These are phyloP conservation scores for Trinectes maculatus DNA, from an alignment of 2,113 vertebrate species.

Conservation along the genomic window DNA sequence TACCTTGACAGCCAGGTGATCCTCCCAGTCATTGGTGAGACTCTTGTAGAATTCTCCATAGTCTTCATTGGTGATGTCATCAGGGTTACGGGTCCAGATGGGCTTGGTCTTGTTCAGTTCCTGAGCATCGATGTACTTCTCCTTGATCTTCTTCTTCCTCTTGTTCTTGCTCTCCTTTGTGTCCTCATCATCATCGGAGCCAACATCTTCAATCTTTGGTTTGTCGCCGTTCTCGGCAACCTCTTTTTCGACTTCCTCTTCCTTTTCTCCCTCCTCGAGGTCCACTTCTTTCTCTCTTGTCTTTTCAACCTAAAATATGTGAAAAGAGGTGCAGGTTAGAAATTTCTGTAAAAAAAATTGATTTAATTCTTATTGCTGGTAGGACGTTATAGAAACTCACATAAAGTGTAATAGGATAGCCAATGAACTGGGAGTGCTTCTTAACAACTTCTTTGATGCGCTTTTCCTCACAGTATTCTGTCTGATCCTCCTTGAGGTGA, in stretches of 20 bases:
- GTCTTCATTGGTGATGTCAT: constrained; percentile 96
- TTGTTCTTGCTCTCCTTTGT: constrained; percentile 82
- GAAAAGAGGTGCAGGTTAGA: neutral
- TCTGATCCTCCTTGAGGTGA: constrained; percentile 85
- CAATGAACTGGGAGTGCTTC: constrained; percentile 88
- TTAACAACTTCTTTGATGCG: constrained; percentile 86
- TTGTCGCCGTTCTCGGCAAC: constrained; percentile 76
- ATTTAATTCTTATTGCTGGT: neutral
- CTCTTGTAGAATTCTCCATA: constrained; percentile 98
- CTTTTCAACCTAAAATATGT: constrained; percentile 88
- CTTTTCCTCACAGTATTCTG: constrained; percentile 85
- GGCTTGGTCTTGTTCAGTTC: constrained; percentile 88
- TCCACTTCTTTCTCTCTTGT: constrained; percentile 90
- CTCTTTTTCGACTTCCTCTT: constrained; percentile 76
- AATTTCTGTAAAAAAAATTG: neutral
- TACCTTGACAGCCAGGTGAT: constrained; percentile 86
- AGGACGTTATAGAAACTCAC: constrained; percentile 69
- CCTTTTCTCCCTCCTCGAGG: constrained; percentile 83
- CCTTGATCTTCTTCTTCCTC: constrained; percentile 87
- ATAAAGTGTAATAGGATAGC: constrained; percentile 86
- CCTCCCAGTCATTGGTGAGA: constrained; percentile 89
- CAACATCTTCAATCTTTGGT: constrained; percentile 85
- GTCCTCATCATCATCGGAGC: constrained; percentile 83
- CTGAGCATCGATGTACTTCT: constrained; percentile 85
- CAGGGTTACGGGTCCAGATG: constrained; percentile 96